Evolutionary conservation across 2,888 invertebrate genomes (phyloP).

Genomic region (Leucophora obtusa): DNA sequence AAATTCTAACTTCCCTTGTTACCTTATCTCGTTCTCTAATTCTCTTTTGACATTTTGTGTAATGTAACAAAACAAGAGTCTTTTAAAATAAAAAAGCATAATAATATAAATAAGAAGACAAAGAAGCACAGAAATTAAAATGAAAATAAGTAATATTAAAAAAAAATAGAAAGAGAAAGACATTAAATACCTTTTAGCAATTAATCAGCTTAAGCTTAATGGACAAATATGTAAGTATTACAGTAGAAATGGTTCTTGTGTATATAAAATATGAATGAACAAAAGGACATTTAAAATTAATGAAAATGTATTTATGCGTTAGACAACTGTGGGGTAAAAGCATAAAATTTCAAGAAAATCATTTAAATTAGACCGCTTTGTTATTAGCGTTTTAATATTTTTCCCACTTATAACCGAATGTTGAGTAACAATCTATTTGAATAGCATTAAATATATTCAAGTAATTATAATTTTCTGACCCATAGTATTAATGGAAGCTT

Average conservation of each 20-base stretch:
- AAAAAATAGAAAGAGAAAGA: constrained; percentile 61
- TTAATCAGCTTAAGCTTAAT: constrained; percentile 76
- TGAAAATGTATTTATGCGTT: neutral
- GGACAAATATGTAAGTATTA: constrained; percentile 69
- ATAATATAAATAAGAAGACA: neutral
- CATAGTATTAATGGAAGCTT: too few species aligned
- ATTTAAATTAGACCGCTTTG: neutral
- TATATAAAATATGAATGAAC: neutral
- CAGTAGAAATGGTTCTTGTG: constrained; percentile 7
- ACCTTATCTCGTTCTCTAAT: neutral
- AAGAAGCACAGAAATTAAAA: constrained; percentile 13
- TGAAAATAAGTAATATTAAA: neutral
- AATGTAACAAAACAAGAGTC: neutral
- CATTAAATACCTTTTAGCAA: constrained; percentile 77
- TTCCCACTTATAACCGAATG: neutral
- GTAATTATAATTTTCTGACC: too few species aligned
- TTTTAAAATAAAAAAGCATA: neutral
- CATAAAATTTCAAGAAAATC: neutral
- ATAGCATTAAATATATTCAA: too few species aligned
- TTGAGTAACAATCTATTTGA: too few species aligned
- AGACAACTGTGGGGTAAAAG: neutral
- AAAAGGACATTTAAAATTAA: neutral
- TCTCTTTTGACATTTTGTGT: neutral
- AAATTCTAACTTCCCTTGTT: constrained; percentile 51
- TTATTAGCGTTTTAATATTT: neutral